Evolutionary conservation across 2,888 invertebrate species (phyloP).

Genomic region (Acrocera orbiculus): DNA sequence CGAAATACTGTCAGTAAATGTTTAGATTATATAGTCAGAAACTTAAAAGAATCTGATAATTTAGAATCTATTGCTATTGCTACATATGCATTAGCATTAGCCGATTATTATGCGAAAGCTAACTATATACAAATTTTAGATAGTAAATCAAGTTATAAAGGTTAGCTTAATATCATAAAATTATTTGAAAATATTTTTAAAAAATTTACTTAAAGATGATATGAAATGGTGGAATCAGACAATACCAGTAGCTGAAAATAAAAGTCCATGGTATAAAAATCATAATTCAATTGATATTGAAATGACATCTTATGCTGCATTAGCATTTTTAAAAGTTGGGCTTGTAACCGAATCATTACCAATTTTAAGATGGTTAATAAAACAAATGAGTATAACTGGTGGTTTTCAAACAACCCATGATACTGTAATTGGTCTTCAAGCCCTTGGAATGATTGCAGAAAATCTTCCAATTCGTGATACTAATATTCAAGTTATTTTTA

Average conservation of each 20-base stretch:
- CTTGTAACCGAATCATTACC: constrained; percentile 31
- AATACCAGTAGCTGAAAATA: constrained; percentile 34
- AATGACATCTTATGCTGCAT: constrained; percentile 75
- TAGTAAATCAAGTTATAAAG: constrained; percentile 35
- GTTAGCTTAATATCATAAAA: constrained; percentile 8
- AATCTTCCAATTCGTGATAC: constrained; percentile 36
- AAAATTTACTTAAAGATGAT: constrained; percentile 28
- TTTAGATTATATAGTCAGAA: constrained; percentile 53
- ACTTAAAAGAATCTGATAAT: constrained; percentile 43
- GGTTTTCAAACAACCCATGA: constrained; percentile 65
- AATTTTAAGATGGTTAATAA: constrained; percentile 53
- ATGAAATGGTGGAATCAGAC: constrained; percentile 72
- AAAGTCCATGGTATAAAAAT: constrained; percentile 46
- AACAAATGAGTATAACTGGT: constrained; percentile 46
- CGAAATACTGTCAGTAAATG: constrained; percentile 57
- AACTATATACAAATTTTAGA: constrained; percentile 44
- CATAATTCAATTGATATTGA: constrained; percentile 57
- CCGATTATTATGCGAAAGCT: constrained; percentile 52
- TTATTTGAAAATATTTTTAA: not conserved
- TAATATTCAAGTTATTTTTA: constrained; percentile 38
- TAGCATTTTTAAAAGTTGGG: constrained; percentile 44
- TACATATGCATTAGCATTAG: constrained; percentile 59
- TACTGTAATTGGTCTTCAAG: constrained; percentile 55
- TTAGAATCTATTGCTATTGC: constrained; percentile 63
- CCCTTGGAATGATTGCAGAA: constrained; percentile 37